Evolutionary conservation across 2,113 vertebrate species (phyloP).

Genomic region (Pygoscelis adeliae): DNA sequence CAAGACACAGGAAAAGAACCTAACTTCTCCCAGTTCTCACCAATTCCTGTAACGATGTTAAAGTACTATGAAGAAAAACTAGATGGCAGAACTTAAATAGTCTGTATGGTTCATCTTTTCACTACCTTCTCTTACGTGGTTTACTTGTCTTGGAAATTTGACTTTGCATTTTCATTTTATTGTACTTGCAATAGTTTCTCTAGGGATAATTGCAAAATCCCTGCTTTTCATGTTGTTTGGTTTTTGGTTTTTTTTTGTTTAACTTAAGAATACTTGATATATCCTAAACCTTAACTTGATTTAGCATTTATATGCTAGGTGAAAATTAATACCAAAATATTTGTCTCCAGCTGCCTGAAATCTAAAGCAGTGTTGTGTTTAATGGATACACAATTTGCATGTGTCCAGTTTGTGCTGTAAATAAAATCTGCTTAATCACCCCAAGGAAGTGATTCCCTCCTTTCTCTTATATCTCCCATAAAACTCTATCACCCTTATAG

Average conservation of each 20-base stretch:
- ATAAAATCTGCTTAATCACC: constrained; percentile 56
- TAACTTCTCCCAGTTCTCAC: background rate
- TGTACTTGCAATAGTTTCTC: background rate
- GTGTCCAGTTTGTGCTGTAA: constrained; percentile 35
- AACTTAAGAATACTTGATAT: background rate
- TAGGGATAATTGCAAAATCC: background rate
- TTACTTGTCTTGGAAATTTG: background rate
- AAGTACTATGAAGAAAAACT: background rate
- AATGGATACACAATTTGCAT: constrained; percentile 28
- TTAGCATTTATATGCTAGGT: background rate
- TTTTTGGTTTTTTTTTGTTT: background rate
- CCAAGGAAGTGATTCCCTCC: background rate
- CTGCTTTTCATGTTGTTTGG: background rate
- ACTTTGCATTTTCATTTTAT: background rate
- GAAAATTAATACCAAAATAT: constrained; percentile 14
- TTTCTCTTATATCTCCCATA: constrained; percentile 30
- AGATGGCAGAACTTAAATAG: background rate
- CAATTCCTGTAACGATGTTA: background rate
- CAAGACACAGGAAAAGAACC: background rate
- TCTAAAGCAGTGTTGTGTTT: background rate
- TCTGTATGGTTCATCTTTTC: background rate
- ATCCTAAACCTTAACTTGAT: background rate
- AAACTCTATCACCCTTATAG: constrained; percentile 31
- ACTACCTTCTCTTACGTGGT: background rate
- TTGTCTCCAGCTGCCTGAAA: constrained; percentile 12